phyloP scores from a whole-genome alignment of 1,140 invertebrate genomes.

The Prorops nasuta region DNA sequence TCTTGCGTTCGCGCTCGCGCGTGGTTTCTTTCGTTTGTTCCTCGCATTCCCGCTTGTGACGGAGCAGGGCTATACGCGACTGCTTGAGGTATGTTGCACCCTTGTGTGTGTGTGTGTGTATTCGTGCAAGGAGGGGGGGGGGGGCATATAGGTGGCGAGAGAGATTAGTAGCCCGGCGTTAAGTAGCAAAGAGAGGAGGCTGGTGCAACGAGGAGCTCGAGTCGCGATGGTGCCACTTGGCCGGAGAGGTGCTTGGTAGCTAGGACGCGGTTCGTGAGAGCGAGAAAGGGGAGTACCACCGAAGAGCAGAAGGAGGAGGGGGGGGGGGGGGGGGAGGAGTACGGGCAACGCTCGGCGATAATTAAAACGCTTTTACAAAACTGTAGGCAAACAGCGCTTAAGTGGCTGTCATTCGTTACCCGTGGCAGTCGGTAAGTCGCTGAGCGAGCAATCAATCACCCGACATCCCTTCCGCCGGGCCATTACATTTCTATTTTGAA shows the following conservation, averaged over 20 bases:
- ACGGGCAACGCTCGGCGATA: constrained; percentile 35
- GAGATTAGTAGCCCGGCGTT: background rate
- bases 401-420: constrained; percentile 58
- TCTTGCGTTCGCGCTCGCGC: too few species aligned
- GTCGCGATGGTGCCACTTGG: constrained; percentile 14
- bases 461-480: constrained; percentile 43
- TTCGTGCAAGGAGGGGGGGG: too few species aligned
- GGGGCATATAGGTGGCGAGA: too few species aligned
- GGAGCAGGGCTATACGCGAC: too few species aligned
- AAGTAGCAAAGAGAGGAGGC: background rate
- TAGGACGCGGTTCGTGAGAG: too few species aligned
- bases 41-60: too few species aligned
- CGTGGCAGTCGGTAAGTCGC: constrained; percentile 54
- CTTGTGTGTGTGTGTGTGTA: too few species aligned
- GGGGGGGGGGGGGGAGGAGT: background rate
- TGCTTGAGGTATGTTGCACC: too few species aligned
- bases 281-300: too few species aligned
- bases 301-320: too few species aligned
- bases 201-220: background rate
- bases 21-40: too few species aligned
- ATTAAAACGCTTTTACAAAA: constrained; percentile 59
- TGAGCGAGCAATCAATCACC: constrained; percentile 57
- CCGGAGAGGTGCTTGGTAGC: too few species aligned
- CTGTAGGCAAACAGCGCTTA: constrained; percentile 58
- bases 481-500: constrained; percentile 60